These are phyloP conservation scores for Heteromurus nitidus DNA, from an alignment of 2,888 invertebrate species.

Conservation along the genomic window DNA sequence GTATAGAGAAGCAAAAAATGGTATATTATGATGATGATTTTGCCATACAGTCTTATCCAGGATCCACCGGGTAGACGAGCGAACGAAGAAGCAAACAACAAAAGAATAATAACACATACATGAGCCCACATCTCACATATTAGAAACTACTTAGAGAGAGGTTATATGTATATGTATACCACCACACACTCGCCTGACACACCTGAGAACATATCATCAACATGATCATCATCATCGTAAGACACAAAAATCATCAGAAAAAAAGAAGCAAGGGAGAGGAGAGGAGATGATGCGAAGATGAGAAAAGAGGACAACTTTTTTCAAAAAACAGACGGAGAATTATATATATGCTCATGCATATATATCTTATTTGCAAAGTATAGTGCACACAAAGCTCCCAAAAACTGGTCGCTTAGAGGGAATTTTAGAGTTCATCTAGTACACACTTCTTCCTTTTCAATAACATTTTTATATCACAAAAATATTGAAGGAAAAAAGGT, in stretches of 20 bases:
- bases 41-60: constrained; percentile 1
- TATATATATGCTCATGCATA: no score
- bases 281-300: not conserved
- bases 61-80: no score
- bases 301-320: no score
- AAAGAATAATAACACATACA: not conserved
- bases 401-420: no score
- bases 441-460: no score
- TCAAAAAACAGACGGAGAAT: no score
- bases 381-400: no score
- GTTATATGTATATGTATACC: no score
- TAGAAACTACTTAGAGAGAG: no score
- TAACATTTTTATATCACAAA: not conserved
- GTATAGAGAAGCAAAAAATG: not conserved
- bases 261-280: constrained; percentile 29
- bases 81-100: not conserved
- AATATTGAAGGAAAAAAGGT: not conserved
- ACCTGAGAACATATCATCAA: constrained; percentile 46
- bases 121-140: no score
- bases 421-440: no score
- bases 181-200: constrained; percentile 32
- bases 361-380: no score
- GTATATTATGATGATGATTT: constrained; percentile 14
- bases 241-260: constrained; percentile 50
- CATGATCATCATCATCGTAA: constrained; percentile 21